A percentile compares a stretch with the other conserved stretches of the same genome.
phyloP scores from a whole-genome alignment of 2,888 invertebrate species.

The Drepanosiphum platanoidis region DNA sequence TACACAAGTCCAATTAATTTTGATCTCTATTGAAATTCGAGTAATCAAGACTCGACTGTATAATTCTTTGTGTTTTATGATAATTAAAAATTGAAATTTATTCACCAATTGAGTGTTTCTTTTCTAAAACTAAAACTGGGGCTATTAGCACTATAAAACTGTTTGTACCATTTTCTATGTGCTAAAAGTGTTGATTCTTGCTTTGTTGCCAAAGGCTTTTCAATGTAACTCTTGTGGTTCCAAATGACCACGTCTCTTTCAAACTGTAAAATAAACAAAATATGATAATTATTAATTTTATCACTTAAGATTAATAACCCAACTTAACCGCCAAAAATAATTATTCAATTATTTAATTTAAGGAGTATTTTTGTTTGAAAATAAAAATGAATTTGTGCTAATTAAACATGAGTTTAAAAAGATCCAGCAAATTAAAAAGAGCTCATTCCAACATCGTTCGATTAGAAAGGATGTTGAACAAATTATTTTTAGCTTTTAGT shows the following conservation, averaged over 20 bases:
- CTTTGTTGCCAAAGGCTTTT: constrained; percentile 77
- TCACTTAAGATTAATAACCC: too few species aligned
- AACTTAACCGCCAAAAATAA: too few species aligned
- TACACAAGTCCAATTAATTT: too few species aligned
- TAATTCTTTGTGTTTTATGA: neutral
- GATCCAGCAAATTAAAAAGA: neutral
- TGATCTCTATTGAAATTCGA: too few species aligned
- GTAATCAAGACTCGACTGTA: too few species aligned
- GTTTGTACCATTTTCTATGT: constrained; percentile 83
- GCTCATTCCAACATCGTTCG: neutral
- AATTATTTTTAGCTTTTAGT: neutral
- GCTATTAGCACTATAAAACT: constrained; percentile 84
- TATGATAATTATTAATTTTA: constrained; percentile 30
- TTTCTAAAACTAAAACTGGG: constrained; percentile 66
- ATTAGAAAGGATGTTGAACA: neutral
- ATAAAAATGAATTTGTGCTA: neutral
- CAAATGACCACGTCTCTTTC: constrained; percentile 86
- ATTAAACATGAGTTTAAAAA: neutral
- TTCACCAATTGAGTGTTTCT: constrained; percentile 53
- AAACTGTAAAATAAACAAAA: constrained; percentile 71
- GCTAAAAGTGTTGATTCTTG: constrained; percentile 79
- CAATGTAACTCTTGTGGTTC: constrained; percentile 83
- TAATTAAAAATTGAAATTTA: constrained; percentile 2
- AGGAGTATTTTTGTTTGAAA: neutral
- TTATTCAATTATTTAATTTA: neutral